These are phyloP conservation scores for Urechis unicinctus DNA, from an alignment of 2,888 invertebrate genomes.

Conservation along the genomic window DNA sequence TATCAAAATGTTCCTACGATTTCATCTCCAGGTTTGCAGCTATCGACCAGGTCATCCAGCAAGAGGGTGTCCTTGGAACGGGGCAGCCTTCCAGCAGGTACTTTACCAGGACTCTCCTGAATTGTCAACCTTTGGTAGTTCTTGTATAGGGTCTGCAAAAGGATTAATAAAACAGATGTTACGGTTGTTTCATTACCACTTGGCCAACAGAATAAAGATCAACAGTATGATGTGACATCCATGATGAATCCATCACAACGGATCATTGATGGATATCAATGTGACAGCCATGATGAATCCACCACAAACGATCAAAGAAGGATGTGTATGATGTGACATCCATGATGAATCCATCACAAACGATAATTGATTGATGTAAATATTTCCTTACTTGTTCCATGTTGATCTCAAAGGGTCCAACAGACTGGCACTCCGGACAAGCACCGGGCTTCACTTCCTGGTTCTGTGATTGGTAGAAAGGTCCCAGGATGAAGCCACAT, in stretches of 20 bases:
- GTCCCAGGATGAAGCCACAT: conserved; percentile 90
- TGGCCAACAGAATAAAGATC: too few species aligned
- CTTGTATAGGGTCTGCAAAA: conserved; percentile 84
- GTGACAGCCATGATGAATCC: too few species aligned
- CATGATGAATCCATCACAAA: too few species aligned
- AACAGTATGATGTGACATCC: too few species aligned
- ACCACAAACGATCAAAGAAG: too few species aligned
- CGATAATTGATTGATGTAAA: neutral
- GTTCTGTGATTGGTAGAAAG: conserved; percentile 89
- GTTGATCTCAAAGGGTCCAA: conserved; percentile 93
- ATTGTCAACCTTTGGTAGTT: conserved; percentile 97
- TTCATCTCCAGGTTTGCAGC: conserved; percentile 98
- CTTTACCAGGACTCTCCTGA: conserved; percentile 96
- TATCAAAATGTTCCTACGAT: conserved; percentile 57
- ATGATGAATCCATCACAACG: too few species aligned
- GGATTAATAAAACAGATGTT: neutral
- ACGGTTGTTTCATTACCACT: too few species aligned
- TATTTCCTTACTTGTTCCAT: conserved; percentile 66
- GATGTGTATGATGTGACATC: too few species aligned
- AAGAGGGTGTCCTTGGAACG: conserved; percentile 95
- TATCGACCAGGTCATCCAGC: conserved; percentile 88
- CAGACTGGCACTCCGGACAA: conserved; percentile 96
- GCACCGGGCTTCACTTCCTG: conserved; percentile 91
- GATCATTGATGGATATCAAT: too few species aligned
- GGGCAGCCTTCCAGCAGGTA: conserved; percentile 94